Conservation (phyloP, 2,113 vertebrate genomes). For the Rhizomys pruinosus region DNA sequence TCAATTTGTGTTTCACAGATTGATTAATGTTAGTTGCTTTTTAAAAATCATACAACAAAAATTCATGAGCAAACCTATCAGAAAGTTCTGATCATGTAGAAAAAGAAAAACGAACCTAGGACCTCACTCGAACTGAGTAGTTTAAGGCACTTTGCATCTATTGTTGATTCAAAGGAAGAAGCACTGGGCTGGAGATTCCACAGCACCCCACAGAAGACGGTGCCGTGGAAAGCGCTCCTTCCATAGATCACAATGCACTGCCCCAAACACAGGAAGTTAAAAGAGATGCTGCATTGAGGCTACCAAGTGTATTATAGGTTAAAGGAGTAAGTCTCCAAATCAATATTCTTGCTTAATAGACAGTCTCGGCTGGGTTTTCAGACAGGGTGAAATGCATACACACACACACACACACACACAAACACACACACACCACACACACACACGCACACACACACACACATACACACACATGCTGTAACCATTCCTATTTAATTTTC, state of each 20-base stretch:
- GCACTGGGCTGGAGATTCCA: constrained; percentile 21
- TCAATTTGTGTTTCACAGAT: constrained; percentile 45
- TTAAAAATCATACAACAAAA: constrained; percentile 5
- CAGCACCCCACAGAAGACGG: neutral
- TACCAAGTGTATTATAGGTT: constrained; percentile 79
- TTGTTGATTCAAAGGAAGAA: constrained; percentile 63
- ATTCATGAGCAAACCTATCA: constrained; percentile 37
- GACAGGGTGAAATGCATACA: constrained; percentile 71
- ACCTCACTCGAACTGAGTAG: constrained; percentile 56
- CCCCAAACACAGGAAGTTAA: constrained; percentile 76
- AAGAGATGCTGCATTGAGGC: constrained; percentile 76
- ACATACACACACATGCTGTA: too few species aligned
- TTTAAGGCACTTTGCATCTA: neutral
- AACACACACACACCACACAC: too few species aligned
- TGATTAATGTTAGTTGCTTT: constrained; percentile 60
- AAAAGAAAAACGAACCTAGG: constrained; percentile 63
- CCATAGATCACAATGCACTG: constrained; percentile 66
- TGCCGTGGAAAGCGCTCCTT: constrained; percentile 76
- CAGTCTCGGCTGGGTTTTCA: constrained; percentile 64
- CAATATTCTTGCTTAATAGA: constrained; percentile 83
- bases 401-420: constrained; percentile 48
- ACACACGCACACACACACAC: too few species aligned
- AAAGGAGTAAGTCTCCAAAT: constrained; percentile 85
- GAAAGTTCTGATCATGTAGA: constrained; percentile 40
- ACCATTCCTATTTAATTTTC: too few species aligned